A percentile compares a stretch with the other conserved stretches of the same genome.
phyloP scores from a whole-genome alignment of 2,113 vertebrate genomes.

The Gallinago media region DNA sequence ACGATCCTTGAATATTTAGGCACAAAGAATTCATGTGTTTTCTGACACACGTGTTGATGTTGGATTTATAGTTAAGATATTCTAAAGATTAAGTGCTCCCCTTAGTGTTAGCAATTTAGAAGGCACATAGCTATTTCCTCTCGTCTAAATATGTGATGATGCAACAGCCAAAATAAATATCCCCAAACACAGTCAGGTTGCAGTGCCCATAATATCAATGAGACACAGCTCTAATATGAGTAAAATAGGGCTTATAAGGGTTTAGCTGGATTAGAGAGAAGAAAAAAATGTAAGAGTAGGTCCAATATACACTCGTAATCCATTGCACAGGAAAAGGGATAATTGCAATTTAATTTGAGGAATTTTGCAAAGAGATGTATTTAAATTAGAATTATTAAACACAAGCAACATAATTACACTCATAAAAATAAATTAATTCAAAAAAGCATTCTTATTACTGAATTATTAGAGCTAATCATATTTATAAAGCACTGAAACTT shows the following conservation, averaged over 20 bases:
- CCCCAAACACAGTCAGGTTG: conserved; percentile 30
- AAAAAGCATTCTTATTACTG: not conserved
- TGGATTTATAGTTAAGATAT: conserved; percentile 64
- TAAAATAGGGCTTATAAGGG: conserved; percentile 37
- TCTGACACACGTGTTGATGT: conserved; percentile 50
- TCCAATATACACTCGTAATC: conserved; percentile 50
- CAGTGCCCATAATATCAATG: conserved; percentile 21
- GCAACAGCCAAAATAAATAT: conserved; percentile 73
- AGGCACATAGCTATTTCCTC: conserved; percentile 71
- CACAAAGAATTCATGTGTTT: conserved; percentile 53
- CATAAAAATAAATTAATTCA: not conserved
- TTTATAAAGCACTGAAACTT: not conserved
- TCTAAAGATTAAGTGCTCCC: conserved; percentile 69
- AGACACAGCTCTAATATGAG: conserved; percentile 36
- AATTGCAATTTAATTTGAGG: conserved; percentile 34
- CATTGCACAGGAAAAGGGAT: conserved; percentile 26
- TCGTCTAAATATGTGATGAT: conserved; percentile 17
- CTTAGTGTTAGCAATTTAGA: conserved; percentile 65
- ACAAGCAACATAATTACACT: conserved; percentile 7
- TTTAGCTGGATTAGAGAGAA: conserved; percentile 48
- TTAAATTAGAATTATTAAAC: conserved; percentile 43
- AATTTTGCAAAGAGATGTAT: conserved; percentile 30
- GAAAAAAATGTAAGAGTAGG: not conserved
- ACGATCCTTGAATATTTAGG: conserved; percentile 1
- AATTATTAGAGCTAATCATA: not conserved